Base-by-base conservation (phyloP, 2,797 vertebrate species). In the Alcedo atthis region DNA sequence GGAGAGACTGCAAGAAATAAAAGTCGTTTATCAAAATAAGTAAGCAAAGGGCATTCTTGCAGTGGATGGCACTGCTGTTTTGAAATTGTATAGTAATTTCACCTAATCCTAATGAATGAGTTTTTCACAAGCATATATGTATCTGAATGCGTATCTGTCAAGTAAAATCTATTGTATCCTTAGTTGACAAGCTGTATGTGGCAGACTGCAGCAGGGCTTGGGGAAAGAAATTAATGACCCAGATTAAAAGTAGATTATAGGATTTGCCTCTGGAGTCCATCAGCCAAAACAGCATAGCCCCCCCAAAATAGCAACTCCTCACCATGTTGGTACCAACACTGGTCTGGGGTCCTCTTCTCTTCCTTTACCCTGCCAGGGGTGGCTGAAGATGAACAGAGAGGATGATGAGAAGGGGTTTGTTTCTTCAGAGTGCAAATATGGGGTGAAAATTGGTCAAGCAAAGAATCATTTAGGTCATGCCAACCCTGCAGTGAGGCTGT, bases 31-130 rank as follows among this genome's bases (percentile, higher is more conserved):
- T 69, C 75, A 85, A 82, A 91, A 82, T 12, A 46, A 77, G 32
- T 67, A 82, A 87, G 78, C 53, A 85, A 81, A 90, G 83, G 64
- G 12, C 62, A 55, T 7, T 42, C 45, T 74, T 67, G 75, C 59
- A 49, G 67, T 0, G 24, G 51, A 78, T 73, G 46, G 88, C 46
- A 87, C 33, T 55, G n/a, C 74, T 84, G 26, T 46, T 81, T 63
- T 59, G 40, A 43, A 13, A 35, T 24, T 46, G 32, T 32, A 18
- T 1, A 8, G 70, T 77, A 54, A 73, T 70, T 74, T 70, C 76
- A 66, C 57, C 74, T 92, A 68, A 71, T 90, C 25, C 59, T 59
- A n/a, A 35, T 54, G 62, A 92, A 74, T 74, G 33, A 82, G 16
- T 15, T 90, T 85, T 90, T 61, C 54, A 53, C 78, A 84, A 58